Percentiles rank a stretch among this genome's conserved stretches.
These are phyloP conservation scores for Glossophaga mutica DNA, from an alignment of 2,797 vertebrate species.

Conservation along the genomic window DNA sequence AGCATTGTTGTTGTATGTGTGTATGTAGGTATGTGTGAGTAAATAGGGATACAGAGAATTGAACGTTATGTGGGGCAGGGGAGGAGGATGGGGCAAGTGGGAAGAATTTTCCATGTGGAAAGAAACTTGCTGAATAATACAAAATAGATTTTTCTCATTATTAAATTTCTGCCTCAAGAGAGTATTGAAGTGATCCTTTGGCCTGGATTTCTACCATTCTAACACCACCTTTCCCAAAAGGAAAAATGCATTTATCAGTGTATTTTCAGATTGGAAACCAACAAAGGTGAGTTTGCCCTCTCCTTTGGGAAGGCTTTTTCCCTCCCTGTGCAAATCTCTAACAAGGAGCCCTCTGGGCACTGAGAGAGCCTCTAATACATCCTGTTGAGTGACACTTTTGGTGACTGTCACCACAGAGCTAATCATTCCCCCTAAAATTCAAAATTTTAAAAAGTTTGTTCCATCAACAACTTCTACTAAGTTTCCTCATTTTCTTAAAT, in stretches of 20 bases:
- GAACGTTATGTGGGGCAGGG: neutral
- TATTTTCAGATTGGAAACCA: constrained; percentile 57
- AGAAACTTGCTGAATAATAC: constrained; percentile 74
- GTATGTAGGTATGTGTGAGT: neutral
- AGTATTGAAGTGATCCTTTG: constrained; percentile 60
- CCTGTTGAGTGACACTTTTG: neutral
- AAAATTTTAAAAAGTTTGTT: neutral
- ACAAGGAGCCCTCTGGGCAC: neutral
- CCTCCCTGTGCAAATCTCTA: neutral
- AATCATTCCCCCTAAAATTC: neutral
- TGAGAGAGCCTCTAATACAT: rapidly evolving
- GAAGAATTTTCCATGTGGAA: neutral
- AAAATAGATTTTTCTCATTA: constrained; percentile 54
- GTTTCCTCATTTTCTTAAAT: neutral
- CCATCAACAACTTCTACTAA: neutral
- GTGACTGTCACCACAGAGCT: neutral
- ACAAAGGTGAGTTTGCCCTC: neutral
- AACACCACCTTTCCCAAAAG: neutral
- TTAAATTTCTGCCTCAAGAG: constrained; percentile 47
- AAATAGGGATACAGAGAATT: neutral
- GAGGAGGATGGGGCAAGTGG: neutral
- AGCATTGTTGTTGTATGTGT: neutral
- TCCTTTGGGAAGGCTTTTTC: neutral
- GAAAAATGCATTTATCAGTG: constrained; percentile 13
- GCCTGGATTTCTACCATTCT: constrained; percentile 59